Evolutionary conservation across 2,888 invertebrate species (phyloP), one percentile per base, ranked within the genome.

Genomic region (Chrysolina oricalcia): DNA sequence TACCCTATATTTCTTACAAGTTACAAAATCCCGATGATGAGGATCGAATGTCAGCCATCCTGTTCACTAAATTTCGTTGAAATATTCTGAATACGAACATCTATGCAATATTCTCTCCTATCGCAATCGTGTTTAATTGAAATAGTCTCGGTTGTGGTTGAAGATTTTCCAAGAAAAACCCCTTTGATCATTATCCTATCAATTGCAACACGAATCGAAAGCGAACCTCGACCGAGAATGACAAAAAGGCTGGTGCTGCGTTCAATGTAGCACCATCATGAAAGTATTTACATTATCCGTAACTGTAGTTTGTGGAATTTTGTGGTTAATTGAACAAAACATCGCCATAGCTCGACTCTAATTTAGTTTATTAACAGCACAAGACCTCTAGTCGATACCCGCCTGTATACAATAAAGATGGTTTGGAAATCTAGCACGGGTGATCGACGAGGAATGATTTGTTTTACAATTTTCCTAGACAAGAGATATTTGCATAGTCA

Each of bases 251-350:
- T 27, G n/a, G n/a, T n/a, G 15, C 23, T 59, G 59, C 27, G 59
- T 27, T 27, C 23, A 11, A 59, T 27, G 59, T 59, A 65, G n/a
- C 27, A 35, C 66, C 56, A 64, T 75, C 75, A 75, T 74, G 62
- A 68, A 74, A 71, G 63, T 74, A 74, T 76, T 73, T 73, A 78
- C 75, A 75, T 73, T 73, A 70, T 71, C 63, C 40, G 75, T 78
- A 78, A 78, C 77, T 78, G 77, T 78, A 73, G 62, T 75, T 62
- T 35, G 62, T 50, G 73, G 68, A 70, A 78, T 73, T 78, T 78
- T 75, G 75, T 75, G 73, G 77, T 75, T 78, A 75, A 78, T 73
- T 75, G 75, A 75, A 75, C 66, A 73, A 75, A 78, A 73, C 77
- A 75, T 68, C 74, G 74, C 65, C 73, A 70, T 67, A 53, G 72